Percentiles rank a stretch among this genome's conserved stretches.
These are phyloP conservation scores for Psammodynastes pulverulentus DNA, from an alignment of 2,113 vertebrate species.

Conservation along the genomic window DNA sequence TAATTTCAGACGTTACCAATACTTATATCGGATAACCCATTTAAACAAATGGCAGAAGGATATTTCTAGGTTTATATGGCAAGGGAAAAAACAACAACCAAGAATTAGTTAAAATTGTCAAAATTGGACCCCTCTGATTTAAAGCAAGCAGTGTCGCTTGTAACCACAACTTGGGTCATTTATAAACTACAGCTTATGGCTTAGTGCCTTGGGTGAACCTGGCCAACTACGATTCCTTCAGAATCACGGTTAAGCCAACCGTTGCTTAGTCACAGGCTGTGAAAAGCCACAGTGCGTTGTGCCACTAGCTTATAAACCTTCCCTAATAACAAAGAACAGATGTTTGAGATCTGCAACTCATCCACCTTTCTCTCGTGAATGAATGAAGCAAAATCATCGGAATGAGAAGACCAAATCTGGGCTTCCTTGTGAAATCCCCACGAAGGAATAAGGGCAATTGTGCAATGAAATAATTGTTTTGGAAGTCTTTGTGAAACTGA, in stretches of 20 bases:
- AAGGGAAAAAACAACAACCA: too few species aligned
- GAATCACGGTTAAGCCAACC: background rate
- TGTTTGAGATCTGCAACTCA: background rate
- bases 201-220: rapidly evolving
- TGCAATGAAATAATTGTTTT: background rate
- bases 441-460: background rate
- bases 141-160: too few species aligned
- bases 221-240: background rate
- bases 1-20: too few species aligned
- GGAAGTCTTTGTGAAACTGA: background rate
- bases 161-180: background rate
- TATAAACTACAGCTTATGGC: background rate
- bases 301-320: background rate
- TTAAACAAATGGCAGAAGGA: too few species aligned
- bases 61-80: too few species aligned
- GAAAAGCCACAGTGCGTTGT: background rate
- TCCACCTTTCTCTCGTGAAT: background rate
- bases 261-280: background rate
- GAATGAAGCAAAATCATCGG: background rate
- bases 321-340: background rate
- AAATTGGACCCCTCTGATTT: too few species aligned
- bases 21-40: too few species aligned
- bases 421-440: background rate
- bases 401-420: background rate
- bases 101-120: too few species aligned